Evolutionary conservation across 2,888 invertebrate genomes (phyloP), one percentile per base, ranked within the genome.

Genomic region (Meta bourneti): DNA sequence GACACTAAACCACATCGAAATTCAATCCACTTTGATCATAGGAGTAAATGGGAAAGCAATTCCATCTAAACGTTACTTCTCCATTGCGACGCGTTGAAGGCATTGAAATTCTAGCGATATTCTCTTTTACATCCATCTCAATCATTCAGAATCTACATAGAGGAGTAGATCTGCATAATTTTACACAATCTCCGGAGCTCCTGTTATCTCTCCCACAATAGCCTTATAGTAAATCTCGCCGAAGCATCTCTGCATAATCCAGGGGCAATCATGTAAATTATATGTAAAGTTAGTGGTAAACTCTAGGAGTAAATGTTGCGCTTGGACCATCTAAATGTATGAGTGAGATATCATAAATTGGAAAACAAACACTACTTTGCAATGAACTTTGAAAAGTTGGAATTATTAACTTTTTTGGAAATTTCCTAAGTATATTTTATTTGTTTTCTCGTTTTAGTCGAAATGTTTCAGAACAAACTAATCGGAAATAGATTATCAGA

Each of bases 71-170:
- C 61, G 61, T 16, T 9, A 16, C 16, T 61, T 61, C 61, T 61
- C 61, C 61, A 61, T 61, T 16, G 61, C 61, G 8, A 11, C 5
- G 13, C 16, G 8, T 16, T 16, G 11, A 61, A 61, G 61, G 8
- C 61, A 9, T 61, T 9, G 61, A 6, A 61, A 61, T 61, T 61
- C 61, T 16, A 16, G 61, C 6, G 61, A 61, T 61, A 61, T 61
- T 61, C 61, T 61, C 61, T 61, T 61, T 61, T 61, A 61, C 61
- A 61, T 61, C 61, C 61, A 61, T 61, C 61, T 61, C 61, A 61
- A 9, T 61, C 61, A 61, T 16, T 16, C 61, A 16, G 61, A 61
- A 61, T 61, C 11, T 16, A 16, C 61, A 61, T 16, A 16, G 61
- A 11, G 16, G 13, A 61, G 13, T 61, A 61, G 61, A 61, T 61